Evolutionary conservation across 1,140 invertebrate genomes (phyloP).

Genomic region (Venturia canescens): DNA sequence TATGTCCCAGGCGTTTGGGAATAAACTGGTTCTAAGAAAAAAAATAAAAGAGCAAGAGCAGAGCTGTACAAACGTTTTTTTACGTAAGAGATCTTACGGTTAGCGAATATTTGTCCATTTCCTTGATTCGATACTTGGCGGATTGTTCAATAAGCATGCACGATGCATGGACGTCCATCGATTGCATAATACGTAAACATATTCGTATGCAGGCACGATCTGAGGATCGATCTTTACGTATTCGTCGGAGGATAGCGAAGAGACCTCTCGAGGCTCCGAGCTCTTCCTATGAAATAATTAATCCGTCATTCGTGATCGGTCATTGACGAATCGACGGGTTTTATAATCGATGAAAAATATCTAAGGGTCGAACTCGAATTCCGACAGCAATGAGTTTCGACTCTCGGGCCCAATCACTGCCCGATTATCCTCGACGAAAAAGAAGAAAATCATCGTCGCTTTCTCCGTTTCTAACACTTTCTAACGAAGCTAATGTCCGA

Average conservation of each 20-base stretch:
- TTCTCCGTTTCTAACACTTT: conserved; percentile 46
- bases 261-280: not conserved
- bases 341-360: not conserved
- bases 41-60: no score
- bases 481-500: conserved; percentile 37
- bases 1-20: no score
- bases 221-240: not conserved
- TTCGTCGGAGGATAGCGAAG: not conserved
- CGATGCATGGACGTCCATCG: not conserved
- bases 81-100: no score
- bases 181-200: conserved; percentile 1
- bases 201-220: not conserved
- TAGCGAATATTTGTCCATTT: conserved; percentile 1
- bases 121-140: not conserved
- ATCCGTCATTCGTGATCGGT: not conserved
- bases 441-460: conserved; percentile 26
- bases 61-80: no score
- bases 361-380: not conserved
- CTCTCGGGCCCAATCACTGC: not conserved
- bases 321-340: not conserved
- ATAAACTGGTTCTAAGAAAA: no score
- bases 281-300: not conserved
- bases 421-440: not conserved
- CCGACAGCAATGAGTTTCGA: not conserved
- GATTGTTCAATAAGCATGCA: not conserved